Conservation (phyloP, 2,797 vertebrate species). For the Menidia menidia region DNA sequence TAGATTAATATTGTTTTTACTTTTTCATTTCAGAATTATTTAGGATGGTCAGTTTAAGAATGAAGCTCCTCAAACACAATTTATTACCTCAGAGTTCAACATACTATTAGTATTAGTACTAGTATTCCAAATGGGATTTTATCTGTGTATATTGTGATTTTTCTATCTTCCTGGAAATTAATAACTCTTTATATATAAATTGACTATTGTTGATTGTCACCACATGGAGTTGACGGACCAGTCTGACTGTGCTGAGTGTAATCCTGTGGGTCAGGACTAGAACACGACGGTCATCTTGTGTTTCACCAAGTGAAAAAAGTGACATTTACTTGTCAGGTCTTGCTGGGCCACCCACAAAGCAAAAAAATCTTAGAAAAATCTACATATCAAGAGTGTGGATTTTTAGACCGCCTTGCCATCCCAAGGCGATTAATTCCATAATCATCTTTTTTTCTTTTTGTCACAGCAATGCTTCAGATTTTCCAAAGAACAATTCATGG, state of each 20-base stretch:
- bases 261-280: constrained; percentile 17
- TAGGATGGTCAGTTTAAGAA: neutral
- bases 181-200: no score
- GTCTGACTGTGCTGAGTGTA: constrained; percentile 5
- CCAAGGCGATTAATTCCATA: constrained; percentile 16
- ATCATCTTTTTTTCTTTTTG: constrained; percentile 26
- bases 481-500: constrained; percentile 20
- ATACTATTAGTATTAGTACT: no score
- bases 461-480: constrained; percentile 25
- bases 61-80: no score
- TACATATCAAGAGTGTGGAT: constrained; percentile 22
- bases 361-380: neutral
- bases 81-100: no score
- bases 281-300: constrained; percentile 46
- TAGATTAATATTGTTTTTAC: neutral
- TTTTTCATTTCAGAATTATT: neutral
- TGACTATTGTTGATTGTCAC: no score
- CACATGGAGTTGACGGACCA: neutral
- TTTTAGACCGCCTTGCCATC: constrained; percentile 12
- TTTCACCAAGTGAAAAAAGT: constrained; percentile 63
- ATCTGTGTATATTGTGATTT: neutral
- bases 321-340: constrained; percentile 62
- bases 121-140: neutral
- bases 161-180: neutral
- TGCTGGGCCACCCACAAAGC: constrained; percentile 75